phyloP scores from a whole-genome alignment of 2,888 invertebrate species.

The Hartigia nigra region DNA sequence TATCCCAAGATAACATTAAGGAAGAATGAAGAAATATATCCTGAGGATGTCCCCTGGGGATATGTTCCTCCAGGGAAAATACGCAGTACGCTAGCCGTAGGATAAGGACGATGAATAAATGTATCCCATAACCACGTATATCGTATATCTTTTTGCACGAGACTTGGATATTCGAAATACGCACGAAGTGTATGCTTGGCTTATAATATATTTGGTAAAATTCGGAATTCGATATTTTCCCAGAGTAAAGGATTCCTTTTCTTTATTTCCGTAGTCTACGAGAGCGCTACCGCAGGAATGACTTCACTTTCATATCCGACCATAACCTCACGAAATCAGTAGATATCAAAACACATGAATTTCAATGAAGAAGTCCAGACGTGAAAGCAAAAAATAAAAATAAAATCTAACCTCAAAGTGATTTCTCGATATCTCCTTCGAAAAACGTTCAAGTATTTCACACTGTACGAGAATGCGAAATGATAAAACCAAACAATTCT shows the following conservation, averaged over 20 bases:
- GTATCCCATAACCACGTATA: not conserved
- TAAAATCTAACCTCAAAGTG: not conserved
- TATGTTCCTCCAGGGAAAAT: not conserved
- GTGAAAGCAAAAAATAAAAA: not conserved
- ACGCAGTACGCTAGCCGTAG: not conserved
- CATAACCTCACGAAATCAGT: not conserved
- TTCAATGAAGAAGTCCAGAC: not conserved
- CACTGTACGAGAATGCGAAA: no score
- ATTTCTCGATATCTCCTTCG: not conserved
- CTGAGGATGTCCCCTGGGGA: not conserved
- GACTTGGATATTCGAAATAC: not conserved
- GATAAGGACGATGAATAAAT: slow-evolving; percentile 2
- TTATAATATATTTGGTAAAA: not conserved
- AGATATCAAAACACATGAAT: not conserved
- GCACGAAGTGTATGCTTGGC: not conserved
- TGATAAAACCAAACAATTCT: no score
- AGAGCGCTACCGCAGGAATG: not conserved
- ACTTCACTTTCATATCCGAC: not conserved
- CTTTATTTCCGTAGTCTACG: not conserved
- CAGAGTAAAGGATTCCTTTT: not conserved
- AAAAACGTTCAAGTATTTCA: no score
- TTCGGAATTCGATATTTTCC: not conserved
- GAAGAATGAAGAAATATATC: not conserved
- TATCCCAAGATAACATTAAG: not conserved
- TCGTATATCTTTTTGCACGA: not conserved